Conservation (phyloP, 2,888 invertebrate genomes). For the Luperina testacea region DNA sequence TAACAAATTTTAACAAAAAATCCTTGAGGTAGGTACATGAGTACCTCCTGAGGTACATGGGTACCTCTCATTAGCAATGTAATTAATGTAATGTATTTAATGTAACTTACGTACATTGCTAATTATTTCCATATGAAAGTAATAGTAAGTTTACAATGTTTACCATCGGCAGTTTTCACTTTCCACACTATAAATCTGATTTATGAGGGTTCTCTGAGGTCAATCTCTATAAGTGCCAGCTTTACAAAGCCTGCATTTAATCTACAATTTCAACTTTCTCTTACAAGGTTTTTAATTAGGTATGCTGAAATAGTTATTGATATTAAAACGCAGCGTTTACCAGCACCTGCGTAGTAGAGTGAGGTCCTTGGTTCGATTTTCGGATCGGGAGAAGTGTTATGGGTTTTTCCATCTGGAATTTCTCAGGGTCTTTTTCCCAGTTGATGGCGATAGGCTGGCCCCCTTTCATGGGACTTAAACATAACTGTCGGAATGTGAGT, state of each 20-base stretch:
- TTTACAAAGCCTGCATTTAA: constrained; percentile 2
- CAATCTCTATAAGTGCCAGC: constrained; percentile 10
- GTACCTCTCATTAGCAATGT: neutral
- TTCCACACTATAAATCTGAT: constrained; percentile 30
- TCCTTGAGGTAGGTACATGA: neutral
- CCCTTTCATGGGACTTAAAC: too few species aligned
- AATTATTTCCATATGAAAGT: too few species aligned
- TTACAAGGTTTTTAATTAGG: neutral
- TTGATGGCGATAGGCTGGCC: too few species aligned
- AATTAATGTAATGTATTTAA: too few species aligned
- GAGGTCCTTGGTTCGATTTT: neutral
- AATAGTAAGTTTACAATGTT: neutral
- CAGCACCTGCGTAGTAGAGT: neutral
- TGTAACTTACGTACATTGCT: too few species aligned
- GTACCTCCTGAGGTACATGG: neutral
- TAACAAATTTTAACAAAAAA: neutral
- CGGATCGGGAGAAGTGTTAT: too few species aligned
- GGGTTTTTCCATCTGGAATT: too few species aligned
- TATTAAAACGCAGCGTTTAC: neutral
- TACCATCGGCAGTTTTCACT: constrained; percentile 7
- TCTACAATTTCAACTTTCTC: constrained; percentile 27
- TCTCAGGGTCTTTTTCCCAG: too few species aligned
- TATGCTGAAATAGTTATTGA: neutral
- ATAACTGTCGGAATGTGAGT: too few species aligned
- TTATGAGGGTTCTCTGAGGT: constrained; percentile 14